phyloP scores from a whole-genome alignment of 2,888 invertebrate genomes.

The Lydus trimaculatus region DNA sequence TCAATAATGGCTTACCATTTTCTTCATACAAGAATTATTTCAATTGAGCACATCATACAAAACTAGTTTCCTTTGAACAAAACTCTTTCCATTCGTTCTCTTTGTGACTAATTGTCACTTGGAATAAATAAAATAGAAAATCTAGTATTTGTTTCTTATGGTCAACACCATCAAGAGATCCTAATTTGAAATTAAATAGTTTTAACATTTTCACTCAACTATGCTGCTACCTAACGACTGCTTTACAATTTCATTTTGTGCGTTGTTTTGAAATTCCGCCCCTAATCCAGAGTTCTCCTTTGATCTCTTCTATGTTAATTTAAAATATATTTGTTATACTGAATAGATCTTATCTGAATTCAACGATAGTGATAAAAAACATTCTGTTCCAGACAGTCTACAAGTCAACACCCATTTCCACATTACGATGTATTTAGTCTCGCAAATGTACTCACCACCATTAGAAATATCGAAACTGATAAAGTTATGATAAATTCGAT shows the following conservation, averaged over 20 bases:
- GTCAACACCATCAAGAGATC: too few species aligned
- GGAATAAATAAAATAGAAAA: too few species aligned
- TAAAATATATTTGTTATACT: background rate
- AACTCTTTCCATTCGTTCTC: too few species aligned
- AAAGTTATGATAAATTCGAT: background rate
- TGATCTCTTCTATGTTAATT: background rate
- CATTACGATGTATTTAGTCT: background rate
- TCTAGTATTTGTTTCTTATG: too few species aligned
- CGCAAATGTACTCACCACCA: background rate
- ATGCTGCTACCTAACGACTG: background rate
- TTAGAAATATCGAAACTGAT: background rate
- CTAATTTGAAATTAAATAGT: too few species aligned
- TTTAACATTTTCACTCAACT: background rate
- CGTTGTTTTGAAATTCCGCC: background rate
- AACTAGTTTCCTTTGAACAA: too few species aligned
- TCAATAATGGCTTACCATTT: too few species aligned
- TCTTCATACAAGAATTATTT: too few species aligned
- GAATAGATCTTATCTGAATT: background rate
- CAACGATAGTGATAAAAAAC: background rate
- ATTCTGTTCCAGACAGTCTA: background rate
- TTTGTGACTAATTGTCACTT: too few species aligned
- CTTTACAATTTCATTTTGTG: background rate
- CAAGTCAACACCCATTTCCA: background rate
- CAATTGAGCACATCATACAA: too few species aligned
- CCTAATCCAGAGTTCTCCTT: background rate